Base-by-base conservation (phyloP, 2,888 invertebrate species). In the Tinea pellionella region DNA sequence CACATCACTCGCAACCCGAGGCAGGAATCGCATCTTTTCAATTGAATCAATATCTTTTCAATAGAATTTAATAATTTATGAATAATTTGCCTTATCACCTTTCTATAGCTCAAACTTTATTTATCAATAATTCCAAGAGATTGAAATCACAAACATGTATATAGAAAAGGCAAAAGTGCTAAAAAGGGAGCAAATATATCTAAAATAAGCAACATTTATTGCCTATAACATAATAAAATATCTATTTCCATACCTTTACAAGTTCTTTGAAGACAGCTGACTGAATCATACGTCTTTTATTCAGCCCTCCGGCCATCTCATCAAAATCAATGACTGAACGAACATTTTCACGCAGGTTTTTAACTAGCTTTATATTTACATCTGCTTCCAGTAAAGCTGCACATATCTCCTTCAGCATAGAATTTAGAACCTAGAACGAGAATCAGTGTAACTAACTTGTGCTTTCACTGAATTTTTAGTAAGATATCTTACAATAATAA, bases 371-470 rank as follows among this genome's bases (percentile, higher is more conserved):
- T 67, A 99, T 97, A 84, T 99, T 99, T 51, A 95, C 95, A 90
- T 99, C 99, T 68, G 99, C 97, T 89, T 99, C 99, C 63, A 99
- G 88, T 62, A 99, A 89, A 15, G 99, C 99, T 62, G 96, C 94
- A 79, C 98, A 98, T 75, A 99, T 97, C 85, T 99, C 98, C 85
- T 99, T 99, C 60, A 99, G 92, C 97, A 99, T 98, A 82, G 96
- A 94, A 92, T 98, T 97, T 67, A 99, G 89, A 64, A 99, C 99
- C 95, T 97, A 72, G 19, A 58, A 47, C 41, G 2, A 15, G 13
- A 47, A 47, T 47, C 24, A 37, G n/a, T 2, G 16, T n/a, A n/a
- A 30, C 58, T 30, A 37, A 30, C n/a, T n/a, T n/a, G n/a, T n/a
- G n/a, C n/a, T n/a, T 24, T 37, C 42, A 60, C 59, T 43, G 32